Evolutionary conservation across 2,113 vertebrate species (phyloP), one percentile per base, ranked within the genome.

Genomic region (Potamarius usumacintae): DNA sequence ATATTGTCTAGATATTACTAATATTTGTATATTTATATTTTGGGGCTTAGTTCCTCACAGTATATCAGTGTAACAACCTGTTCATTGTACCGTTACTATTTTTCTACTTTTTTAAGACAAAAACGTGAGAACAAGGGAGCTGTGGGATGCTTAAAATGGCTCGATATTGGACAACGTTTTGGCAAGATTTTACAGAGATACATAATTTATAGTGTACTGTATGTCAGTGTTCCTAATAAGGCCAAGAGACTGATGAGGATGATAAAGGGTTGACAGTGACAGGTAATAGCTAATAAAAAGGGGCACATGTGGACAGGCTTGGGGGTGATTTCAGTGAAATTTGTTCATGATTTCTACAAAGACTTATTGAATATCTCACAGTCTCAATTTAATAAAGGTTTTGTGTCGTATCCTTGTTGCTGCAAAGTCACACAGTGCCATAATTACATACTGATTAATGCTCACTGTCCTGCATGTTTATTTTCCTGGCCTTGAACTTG

Each of bases 371-470:
- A 42, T 12, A 58, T 20, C 7, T 80, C 12, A 57, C 52, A 5
- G n/a, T 65, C 22, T 65, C 12, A 14, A 63, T 82, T 82, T 34
- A 69, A n/a, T 65, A 83, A 52, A 48, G 3, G 30, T 50, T 67
- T 83, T 14, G 53, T 65, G 67, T 67, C 62, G 8, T 83, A 27
- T 83, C 42, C 42, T 83, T 52, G 62, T 17, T 52, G 7, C 62
- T 14, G 48, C 25, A 17, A 48, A 48, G 27, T 48, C 80, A n/a
- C 20, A 34, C 79, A 8, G 55, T 42, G 17, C 60, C 63, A 53
- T 90, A 90, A 86, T 80, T 88, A 58, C 53, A 74, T 90, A 90
- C 83, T 57, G 80, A 90, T 88, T 52, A 10, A 52, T 25, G 53
- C 55, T 83, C 50, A 14, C 53, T 27, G 8, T 62, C 76, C 15